Evolutionary conservation across 2,797 vertebrate species (phyloP), one percentile per base, ranked within the genome.

Genomic region (Eulemur coronatus): DNA sequence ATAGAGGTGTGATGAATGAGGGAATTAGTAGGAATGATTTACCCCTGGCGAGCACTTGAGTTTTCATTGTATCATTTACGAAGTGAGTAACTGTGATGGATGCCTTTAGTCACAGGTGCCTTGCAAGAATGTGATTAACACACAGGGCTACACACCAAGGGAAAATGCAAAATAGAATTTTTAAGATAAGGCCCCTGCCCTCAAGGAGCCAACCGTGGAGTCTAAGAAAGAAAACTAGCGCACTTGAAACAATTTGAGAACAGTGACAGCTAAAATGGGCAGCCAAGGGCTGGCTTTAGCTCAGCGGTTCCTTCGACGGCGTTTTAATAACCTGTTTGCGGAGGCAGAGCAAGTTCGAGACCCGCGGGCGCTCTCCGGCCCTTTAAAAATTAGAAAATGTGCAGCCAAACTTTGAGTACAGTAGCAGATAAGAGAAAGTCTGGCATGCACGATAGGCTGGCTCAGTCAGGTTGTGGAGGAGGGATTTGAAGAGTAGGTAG

Each of bases 21-120:
- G 55, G 91, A 79, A 94, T 97, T 97, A 94, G 92, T 81, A 80
- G 85, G 94, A 96, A 96, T 94, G 94, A 72, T 97, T 94, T 92
- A 92, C 94, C 50, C 89, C 86, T 95, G 94, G 96, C n/a, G 1
- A 94, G 81, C 59, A 10, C 69, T 84, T 59, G 84, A 57, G 33
- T 93, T 96, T 97, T 95, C 93, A 91, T 95, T 82, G 90, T 95
- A 84, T 95, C 96, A 82, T 90, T 97, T 93, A 90, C 84, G 52
- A 75, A 96, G 87, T 59, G 76, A 95, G 55, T 95, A 92, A 67
- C 76, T 96, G 48, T 94, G 89, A 57, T 82, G 84, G 80, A 81
- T 73, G 96, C 89, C 78, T 91, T 91, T 65, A 73, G 73, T 93
- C 59, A 92, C 63, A 79, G 84, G 52, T 81, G n/a, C 72, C 80